Conservation (phyloP, 2,113 vertebrate species). For the Passer montanus region DNA sequence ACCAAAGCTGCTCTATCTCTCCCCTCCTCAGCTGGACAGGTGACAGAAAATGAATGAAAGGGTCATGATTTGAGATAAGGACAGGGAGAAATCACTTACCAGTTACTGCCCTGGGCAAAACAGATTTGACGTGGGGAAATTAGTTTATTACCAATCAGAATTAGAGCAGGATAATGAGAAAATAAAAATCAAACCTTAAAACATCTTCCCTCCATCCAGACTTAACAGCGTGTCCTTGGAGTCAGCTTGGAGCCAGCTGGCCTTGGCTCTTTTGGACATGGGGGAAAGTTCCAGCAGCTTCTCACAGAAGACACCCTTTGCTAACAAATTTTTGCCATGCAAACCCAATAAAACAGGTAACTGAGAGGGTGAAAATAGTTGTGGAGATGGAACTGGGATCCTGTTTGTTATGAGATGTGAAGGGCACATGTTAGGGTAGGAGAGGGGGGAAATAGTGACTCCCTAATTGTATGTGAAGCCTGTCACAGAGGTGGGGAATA, state of each 20-base stretch:
- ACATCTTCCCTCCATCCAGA: background rate
- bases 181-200: background rate
- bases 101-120: background rate
- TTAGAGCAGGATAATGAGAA: background rate
- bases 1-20: background rate
- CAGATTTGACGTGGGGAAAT: background rate
- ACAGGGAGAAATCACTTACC: background rate
- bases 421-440: background rate
- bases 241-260: background rate
- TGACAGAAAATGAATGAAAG: background rate
- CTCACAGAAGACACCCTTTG: background rate
- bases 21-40: background rate
- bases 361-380: background rate
- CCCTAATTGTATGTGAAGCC: fast-evolving
- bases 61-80: background rate
- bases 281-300: background rate
- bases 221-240: fast-evolving
- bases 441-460: background rate
- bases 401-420: background rate
- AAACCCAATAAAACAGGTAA: background rate
- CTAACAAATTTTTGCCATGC: background rate
- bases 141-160: background rate
- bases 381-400: background rate
- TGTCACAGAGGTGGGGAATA: background rate
- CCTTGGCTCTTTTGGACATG: background rate